Evolutionary conservation across 2,888 invertebrate genomes (phyloP), one percentile per base, ranked within the genome.

Genomic region (Pyrrhia umbra): DNA sequence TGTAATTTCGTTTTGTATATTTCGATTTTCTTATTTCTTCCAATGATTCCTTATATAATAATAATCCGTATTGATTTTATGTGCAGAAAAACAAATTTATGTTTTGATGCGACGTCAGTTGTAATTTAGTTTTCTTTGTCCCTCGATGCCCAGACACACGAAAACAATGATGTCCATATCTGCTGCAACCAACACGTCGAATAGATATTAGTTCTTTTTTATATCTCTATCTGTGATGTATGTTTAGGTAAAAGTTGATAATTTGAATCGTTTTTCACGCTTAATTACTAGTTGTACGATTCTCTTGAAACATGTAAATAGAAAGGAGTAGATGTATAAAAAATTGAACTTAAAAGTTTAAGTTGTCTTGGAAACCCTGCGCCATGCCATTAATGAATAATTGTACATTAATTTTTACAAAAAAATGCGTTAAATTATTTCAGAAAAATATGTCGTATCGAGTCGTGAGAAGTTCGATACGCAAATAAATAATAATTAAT

Each of bases 141-240:
- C 68, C 43, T 40, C 60, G 55, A 49, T 58, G 25, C 67, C 51
- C 60, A 68, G 27, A 47, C 51, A 62, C 59, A 52, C 47, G 27
- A 46, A 42, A 47, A 56, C 42, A 59, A 45, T 20, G 21, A 50
- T 68, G 47, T 57, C 55, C 64, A 47, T 60, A 60, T 50, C 67
- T 54, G 60, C 74, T 69, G 58, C 69, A 69, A 67, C 69, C 56
- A 75, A 63, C 69, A 63, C 60, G 56, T 73, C 55, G 49, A 75
- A 85, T 86, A 85, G 77, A 71, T 82, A 75, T 79, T 82, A 81
- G 79, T 85, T 80, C 81, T 88, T 91, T 89, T 91, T 90, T 92
- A 84, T 90, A 89, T 89, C 89, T 92, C 90, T 89, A 94, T 92
- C 94, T 94, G 94, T 94, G 94, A 94, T 94, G 88, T 94, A 93